Evolutionary conservation across 2,888 invertebrate genomes (phyloP).

Genomic region (Macaria notata): DNA sequence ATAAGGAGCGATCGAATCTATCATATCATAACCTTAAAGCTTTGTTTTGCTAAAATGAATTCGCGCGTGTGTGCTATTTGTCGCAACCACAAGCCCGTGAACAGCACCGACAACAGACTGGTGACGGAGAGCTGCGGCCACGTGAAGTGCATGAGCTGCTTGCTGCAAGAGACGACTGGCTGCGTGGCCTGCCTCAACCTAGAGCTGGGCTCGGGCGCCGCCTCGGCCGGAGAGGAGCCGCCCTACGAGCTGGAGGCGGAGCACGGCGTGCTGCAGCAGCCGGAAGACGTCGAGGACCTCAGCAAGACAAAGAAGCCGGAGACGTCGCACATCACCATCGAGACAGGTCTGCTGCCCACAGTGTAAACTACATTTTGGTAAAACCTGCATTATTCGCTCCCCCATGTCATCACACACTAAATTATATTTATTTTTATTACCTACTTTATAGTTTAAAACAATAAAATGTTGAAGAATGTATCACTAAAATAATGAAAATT

Average conservation of each 20-base stretch:
- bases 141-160: constrained; percentile 87
- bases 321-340: constrained; percentile 64
- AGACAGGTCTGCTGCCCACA: constrained; percentile 48
- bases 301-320: constrained; percentile 62
- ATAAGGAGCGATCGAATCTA: too few species aligned
- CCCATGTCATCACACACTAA: too few species aligned
- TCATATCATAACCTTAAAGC: constrained; percentile 45
- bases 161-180: constrained; percentile 85
- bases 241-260: too few species aligned
- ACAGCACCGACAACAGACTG: constrained; percentile 82
- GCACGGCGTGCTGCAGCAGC: too few species aligned
- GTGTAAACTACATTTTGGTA: too few species aligned
- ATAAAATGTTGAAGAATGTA: too few species aligned
- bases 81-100: constrained; percentile 76
- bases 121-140: constrained; percentile 90
- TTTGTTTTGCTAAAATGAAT: constrained; percentile 62
- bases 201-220: constrained; percentile 28
- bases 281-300: constrained; percentile 38
- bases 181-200: constrained; percentile 79
- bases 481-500: too few species aligned
- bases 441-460: too few species aligned
- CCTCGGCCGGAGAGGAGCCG: constrained; percentile 20
- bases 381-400: too few species aligned
- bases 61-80: constrained; percentile 83
- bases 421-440: too few species aligned